Evolutionary conservation across 1,140 invertebrate species (phyloP), one percentile per base, ranked within the genome.

Genomic region (Drosophila tropicalis): DNA sequence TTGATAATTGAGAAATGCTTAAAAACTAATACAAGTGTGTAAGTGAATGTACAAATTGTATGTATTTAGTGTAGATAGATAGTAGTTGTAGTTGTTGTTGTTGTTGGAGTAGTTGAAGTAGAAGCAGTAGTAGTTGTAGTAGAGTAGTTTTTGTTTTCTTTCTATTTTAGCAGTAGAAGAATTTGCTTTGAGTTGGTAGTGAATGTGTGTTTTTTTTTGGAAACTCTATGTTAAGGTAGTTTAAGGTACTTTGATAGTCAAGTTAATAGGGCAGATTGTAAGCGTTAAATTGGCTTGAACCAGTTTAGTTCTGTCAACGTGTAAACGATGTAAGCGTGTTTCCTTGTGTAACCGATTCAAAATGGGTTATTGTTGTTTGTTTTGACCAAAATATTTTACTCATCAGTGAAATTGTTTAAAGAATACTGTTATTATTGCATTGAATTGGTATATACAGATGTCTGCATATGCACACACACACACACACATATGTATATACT

Each of bases 321-420:
- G n/a, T n/a, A n/a, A n/a, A n/a, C n/a, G n/a, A n/a, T 19, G 40
- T 67, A 4, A 65, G 12, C 22, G 25, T 62, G 34, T 68, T 4
- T 4, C 2, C n/a, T 0, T 29, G 29, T 29, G 0, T 22, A 51
- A 51, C 54, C 74, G 67, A 57, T 65, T 65, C 9, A 47, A 66
- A 22, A 12, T 51, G 40, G 63, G 56, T 74, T 29, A 5, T 29
- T 29, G 25, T 29, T 29, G 3, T 29, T 29, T n/a, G n/a, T 2
- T 85, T 90, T 90, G 90, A 89, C 90, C 90, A 91, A 91, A 90
- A 91, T 91, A 91, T 91, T 91, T 91, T 90, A 91, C 82, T 70
- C 73, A 90, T 81, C 85, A 86, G 80, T 51, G 44, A 51, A 51
- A 51, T 51, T 22, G 29, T 29, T 29, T 29, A 1, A 29, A 29